Percentiles rank a stretch among this genome's conserved stretches.
Evolutionary conservation across 1,140 invertebrate species (phyloP).

Genomic region (Marisa cornuarietis): DNA sequence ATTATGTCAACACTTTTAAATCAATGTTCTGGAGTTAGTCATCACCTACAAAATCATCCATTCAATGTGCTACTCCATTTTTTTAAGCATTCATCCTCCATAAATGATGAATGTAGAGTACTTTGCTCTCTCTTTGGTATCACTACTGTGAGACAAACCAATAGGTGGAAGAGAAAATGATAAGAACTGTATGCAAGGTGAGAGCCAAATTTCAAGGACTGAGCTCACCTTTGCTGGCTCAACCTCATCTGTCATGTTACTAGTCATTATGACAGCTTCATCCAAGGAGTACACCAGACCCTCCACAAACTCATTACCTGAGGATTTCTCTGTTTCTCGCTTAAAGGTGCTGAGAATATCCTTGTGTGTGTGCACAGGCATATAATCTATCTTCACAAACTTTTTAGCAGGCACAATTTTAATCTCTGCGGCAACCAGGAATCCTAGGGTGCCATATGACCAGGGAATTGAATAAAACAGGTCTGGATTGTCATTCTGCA

Average conservation of each 20-base stretch:
- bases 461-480: constrained; percentile 83
- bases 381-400: constrained; percentile 74
- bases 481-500: constrained; percentile 76
- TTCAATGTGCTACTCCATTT: no score
- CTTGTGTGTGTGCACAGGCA: constrained; percentile 72
- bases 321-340: constrained; percentile 67
- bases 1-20: neutral
- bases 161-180: no score
- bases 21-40: no score
- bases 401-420: constrained; percentile 77
- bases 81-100: no score
- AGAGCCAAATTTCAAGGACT: neutral
- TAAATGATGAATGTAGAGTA: no score
- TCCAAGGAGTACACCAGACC: constrained; percentile 75
- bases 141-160: no score
- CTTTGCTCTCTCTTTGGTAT: no score
- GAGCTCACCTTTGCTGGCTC: constrained; percentile 72
- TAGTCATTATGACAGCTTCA: constrained; percentile 80
- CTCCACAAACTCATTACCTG: constrained; percentile 81
- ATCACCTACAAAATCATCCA: no score
- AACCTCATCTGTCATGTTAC: constrained; percentile 71
- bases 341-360: constrained; percentile 62
- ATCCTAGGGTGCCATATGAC: constrained; percentile 88
- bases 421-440: constrained; percentile 81
- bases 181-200: no score